These are phyloP conservation scores for Hypercompe scribonia DNA, from an alignment of 2,888 invertebrate species.

Conservation along the genomic window DNA sequence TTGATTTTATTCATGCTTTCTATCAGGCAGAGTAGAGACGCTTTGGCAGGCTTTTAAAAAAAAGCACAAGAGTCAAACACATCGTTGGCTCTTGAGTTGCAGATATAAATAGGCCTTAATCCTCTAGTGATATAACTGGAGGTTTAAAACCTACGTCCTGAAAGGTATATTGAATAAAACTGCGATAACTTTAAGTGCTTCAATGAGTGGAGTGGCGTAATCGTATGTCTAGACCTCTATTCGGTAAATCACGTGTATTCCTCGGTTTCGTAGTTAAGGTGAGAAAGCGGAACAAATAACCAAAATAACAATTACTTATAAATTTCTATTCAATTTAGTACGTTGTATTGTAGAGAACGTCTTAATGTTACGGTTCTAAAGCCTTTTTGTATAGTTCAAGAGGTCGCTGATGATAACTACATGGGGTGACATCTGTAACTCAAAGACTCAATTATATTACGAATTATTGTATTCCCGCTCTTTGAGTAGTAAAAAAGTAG, in stretches of 20 bases:
- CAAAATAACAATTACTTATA: not conserved
- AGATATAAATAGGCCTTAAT: no score
- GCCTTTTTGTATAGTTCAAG: not conserved
- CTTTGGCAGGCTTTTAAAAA: no score
- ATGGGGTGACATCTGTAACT: not conserved
- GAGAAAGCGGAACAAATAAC: not conserved
- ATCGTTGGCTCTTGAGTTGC: no score
- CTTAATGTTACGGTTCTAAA: not conserved
- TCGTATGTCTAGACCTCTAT: not conserved
- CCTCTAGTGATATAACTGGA: no score
- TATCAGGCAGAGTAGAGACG: no score
- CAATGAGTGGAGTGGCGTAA: not conserved
- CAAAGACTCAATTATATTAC: not conserved
- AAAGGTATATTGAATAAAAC: not conserved
- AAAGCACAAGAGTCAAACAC: no score
- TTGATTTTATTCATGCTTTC: no score
- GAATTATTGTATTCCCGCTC: no score
- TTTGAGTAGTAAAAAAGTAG: no score
- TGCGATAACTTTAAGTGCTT: not conserved
- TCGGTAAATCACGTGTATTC: not conserved
- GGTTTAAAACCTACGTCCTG: no score
- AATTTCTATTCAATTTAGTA: not conserved
- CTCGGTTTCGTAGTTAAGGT: not conserved
- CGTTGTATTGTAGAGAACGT: not conserved
- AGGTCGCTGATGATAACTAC: no score